Evolutionary conservation across 2,888 invertebrate species (phyloP).

Genomic region (Rhamphomyia laevipes): DNA sequence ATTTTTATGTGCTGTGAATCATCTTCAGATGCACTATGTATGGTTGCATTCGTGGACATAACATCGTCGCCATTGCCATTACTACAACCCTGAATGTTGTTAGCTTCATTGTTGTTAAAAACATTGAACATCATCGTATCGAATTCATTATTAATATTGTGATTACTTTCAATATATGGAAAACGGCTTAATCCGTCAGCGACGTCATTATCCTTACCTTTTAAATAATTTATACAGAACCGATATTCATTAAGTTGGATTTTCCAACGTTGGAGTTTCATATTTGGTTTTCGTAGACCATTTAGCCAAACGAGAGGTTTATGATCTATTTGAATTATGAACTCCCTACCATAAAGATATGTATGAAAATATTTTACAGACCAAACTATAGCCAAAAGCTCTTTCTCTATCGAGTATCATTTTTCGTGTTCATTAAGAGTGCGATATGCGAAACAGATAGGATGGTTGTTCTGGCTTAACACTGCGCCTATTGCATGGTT

Average conservation of each 20-base stretch:
- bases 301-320: constrained; percentile 9
- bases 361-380: constrained; percentile 6
- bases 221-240: constrained; percentile 2
- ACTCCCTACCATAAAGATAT: constrained; percentile 8
- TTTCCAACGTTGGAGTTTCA: neutral
- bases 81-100: neutral
- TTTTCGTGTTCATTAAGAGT: constrained; percentile 8
- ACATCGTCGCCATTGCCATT: neutral
- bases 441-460: constrained; percentile 4
- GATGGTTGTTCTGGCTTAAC: constrained; percentile 2
- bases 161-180: neutral
- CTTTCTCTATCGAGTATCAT: constrained; percentile 8
- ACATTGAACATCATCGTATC: neutral
- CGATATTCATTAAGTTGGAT: neutral
- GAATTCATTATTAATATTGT: neutral
- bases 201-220: constrained; percentile 5
- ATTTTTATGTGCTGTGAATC: constrained; percentile 1
- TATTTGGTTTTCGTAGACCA: neutral
- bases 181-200: constrained; percentile 1
- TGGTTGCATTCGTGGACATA: constrained; percentile 1
- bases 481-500: constrained; percentile 5
- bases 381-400: constrained; percentile 7
- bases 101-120: neutral
- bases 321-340: constrained; percentile 7
- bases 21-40: constrained; percentile 6